These are phyloP conservation scores for Eurois occulta DNA, from an alignment of 2,888 invertebrate species.

Conservation along the genomic window DNA sequence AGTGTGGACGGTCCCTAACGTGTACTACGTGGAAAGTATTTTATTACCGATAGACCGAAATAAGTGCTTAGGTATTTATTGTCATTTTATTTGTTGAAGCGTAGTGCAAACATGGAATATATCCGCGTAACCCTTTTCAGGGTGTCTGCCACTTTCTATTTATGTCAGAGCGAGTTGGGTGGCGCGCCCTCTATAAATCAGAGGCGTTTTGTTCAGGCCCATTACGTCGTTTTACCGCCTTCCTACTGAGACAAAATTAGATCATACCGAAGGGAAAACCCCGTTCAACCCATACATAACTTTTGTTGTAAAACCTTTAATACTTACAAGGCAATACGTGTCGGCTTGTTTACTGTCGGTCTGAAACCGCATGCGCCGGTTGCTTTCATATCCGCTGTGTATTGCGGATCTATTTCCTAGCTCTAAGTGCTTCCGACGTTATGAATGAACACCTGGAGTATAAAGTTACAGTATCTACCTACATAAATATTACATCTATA, in stretches of 20 bases:
- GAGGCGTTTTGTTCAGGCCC: slow-evolving; percentile 87
- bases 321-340: slow-evolving; percentile 78
- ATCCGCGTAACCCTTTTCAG: slow-evolving; percentile 83
- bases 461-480: slow-evolving; percentile 24
- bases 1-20: slow-evolving; percentile 58
- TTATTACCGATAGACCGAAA: slow-evolving; percentile 65
- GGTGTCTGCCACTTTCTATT: slow-evolving; percentile 86
- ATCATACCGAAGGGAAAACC: slow-evolving; percentile 85
- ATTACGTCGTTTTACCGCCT: slow-evolving; percentile 88
- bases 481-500: not conserved
- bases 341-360: slow-evolving; percentile 73
- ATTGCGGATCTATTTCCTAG: slow-evolving; percentile 63
- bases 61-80: slow-evolving; percentile 68
- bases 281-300: slow-evolving; percentile 81
- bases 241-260: slow-evolving; percentile 88
- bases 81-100: slow-evolving; percentile 76
- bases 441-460: slow-evolving; percentile 51
- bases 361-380: slow-evolving; percentile 64
- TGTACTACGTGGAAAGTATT: slow-evolving; percentile 53
- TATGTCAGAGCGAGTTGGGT: slow-evolving; percentile 83
- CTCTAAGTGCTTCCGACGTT: slow-evolving; percentile 59
- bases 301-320: slow-evolving; percentile 85
- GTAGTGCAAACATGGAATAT: slow-evolving; percentile 79
- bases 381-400: slow-evolving; percentile 65
- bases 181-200: slow-evolving; percentile 86